Evolutionary conservation across 2,888 invertebrate genomes (phyloP), one percentile per base, ranked within the genome.

Genomic region (Plagodis dolabraria): DNA sequence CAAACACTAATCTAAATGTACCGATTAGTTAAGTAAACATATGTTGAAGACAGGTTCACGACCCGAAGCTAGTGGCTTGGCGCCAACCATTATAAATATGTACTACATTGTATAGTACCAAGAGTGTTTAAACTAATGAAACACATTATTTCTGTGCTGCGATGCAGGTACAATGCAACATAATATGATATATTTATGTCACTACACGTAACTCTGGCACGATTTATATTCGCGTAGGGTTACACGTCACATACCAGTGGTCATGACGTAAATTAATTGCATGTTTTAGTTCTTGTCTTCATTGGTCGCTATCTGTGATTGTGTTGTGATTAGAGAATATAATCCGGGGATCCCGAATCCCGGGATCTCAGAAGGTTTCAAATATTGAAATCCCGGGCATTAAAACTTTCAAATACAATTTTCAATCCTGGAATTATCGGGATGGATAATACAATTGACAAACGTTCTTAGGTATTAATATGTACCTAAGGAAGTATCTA

Each of bases 141-240:
- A 65, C 35, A 2, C 53, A 54, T 60, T 60, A 22, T 22, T 22
- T 22, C 22, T 65, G 58, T 58, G 47, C 45, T 58, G 60, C 58
- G 43, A 58, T 64, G 50, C 67, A 67, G 65, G 69, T 67, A 64
- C 53, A 53, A 46, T 52, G 57, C 58, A 57, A 66, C 22, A 22
- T 22, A 22, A 22, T 22, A 22, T 22, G 22, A 22, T 22, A 22
- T 22, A 22, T 22, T 62, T 69, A 64, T 66, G 66, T 64, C 66
- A 68, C 61, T 51, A 52, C 33, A 36, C 38, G n/a, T 34, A 44
- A 45, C 48, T 45, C 45, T 60, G 47, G 52, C 53, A 50, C 38
- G 57, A 63, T 66, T 68, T 60, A 64, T 63, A 53, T 48, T 53
- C 34, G 42, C 46, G 44, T 49, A 7, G 33, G 43, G 34, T 43